Evolutionary conservation across 2,113 vertebrate genomes (phyloP).

Genomic region (Poeciliopsis occidentalis): DNA sequence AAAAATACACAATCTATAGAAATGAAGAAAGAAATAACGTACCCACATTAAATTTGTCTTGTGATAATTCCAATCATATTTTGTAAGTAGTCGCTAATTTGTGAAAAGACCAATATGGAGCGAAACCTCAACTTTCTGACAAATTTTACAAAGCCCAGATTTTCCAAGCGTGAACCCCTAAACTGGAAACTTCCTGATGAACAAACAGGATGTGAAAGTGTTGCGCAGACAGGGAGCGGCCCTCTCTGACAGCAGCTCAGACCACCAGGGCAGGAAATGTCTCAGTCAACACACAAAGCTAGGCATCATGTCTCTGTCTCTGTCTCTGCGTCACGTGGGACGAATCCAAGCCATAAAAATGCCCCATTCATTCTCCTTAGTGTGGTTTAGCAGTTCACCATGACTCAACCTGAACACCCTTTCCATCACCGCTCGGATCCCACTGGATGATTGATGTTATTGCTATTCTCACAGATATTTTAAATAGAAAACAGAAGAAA

Average conservation of each 20-base stretch:
- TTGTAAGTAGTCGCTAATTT: not conserved
- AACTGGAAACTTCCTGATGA: conserved; percentile 14
- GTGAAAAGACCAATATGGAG: not conserved
- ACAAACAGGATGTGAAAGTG: conserved; percentile 44
- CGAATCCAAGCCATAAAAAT: conserved; percentile 19
- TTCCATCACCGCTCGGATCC: not conserved
- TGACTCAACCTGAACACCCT: not conserved
- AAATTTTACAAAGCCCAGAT: not conserved
- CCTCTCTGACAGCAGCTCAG: conserved; percentile 4
- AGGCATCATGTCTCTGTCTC: conserved; percentile 11
- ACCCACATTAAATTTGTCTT: not conserved
- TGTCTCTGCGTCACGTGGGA: conserved; percentile 8
- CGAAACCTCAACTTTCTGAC: not conserved
- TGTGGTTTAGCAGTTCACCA: conserved; percentile 1
- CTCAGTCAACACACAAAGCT: not conserved
- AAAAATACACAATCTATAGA: not conserved
- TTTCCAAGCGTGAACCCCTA: not conserved
- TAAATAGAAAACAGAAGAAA: not conserved
- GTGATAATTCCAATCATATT: not conserved
- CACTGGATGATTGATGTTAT: not conserved
- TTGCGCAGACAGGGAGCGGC: conserved; percentile 10
- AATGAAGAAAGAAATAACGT: not conserved
- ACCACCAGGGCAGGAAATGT: conserved; percentile 22
- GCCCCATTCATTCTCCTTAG: not conserved
- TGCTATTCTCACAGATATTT: not conserved